Evolutionary conservation across 2,113 vertebrate genomes (phyloP), one percentile per base, ranked within the genome.

Genomic region (Sterna hirundo): DNA sequence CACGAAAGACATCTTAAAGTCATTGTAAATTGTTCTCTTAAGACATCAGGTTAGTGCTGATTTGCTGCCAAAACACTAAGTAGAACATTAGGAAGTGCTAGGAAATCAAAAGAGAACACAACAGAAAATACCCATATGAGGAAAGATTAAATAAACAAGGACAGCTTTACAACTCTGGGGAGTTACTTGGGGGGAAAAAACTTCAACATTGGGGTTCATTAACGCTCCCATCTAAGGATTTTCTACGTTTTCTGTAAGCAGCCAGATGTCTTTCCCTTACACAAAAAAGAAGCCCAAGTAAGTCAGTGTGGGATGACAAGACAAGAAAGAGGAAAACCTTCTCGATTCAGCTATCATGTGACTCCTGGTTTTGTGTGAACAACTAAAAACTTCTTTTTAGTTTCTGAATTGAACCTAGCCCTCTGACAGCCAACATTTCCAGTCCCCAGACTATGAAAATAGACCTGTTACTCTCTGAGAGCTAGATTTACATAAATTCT

Each of bases 21-120:
- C 58, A 19, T 27, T 66, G 62, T 62, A 80, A 93, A 94, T 86
- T 77, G 42, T 85, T 93, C 93, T 95, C 75, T 83, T 72, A 85
- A 92, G 92, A 86, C 58, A 77, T 77, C 49, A 83, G 90, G 92
- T 93, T 96, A 86, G 82, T 80, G 85, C 85, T 79, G 82, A 95
- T 93, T 92, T 96, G 85, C 85, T 96, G 93, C 87, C 85, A 95
- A 91, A 96, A 49, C 34, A 58, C 58, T 90, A 69, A 96, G 79
- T 42, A 95, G 87, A 83, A 80, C 51, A 58, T 92, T 62, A 91
- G 58, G 60, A 96, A 85, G 29, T 83, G 75, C 78, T 61, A 49
- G 54, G 92, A 90, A 96, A 91, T 83, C 78, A 85, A 65, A 78
- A 83, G 40, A 85, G 74, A 93, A 61, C 62, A 49, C 52, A 94